These are phyloP conservation scores for Coremacera marginata DNA, from an alignment of 2,888 invertebrate species.

Conservation along the genomic window DNA sequence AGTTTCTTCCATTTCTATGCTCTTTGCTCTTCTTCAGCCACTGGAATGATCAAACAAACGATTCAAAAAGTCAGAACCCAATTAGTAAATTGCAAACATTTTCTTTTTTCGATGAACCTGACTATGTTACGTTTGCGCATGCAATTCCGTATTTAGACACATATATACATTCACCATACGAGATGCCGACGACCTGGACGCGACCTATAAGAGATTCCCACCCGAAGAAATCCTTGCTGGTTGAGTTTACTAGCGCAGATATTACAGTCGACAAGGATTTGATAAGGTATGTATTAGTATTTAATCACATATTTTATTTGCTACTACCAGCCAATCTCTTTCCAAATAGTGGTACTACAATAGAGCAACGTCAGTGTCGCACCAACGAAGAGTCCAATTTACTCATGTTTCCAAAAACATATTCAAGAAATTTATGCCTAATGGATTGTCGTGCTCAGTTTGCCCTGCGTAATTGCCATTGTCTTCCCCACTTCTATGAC, in stretches of 20 bases:
- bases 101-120: not conserved
- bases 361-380: not conserved
- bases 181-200: not conserved
- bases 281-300: not conserved
- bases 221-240: no score
- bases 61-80: no score
- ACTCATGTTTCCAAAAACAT: not conserved
- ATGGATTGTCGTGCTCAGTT: not conserved
- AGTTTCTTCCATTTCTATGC: no score
- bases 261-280: not conserved
- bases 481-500: not conserved
- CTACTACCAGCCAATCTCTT: not conserved
- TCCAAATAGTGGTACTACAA: not conserved
- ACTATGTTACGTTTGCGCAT: not conserved
- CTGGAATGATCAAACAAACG: not conserved
- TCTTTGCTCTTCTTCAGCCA: not conserved
- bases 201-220: not conserved
- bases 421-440: not conserved
- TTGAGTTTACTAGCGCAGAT: not conserved
- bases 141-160: not conserved
- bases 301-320: no score
- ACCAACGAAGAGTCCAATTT: not conserved
- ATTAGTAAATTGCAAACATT: not conserved
- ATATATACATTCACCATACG: conserved; percentile 1
- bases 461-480: not conserved